Evolutionary conservation across 1,140 invertebrate species (phyloP).

Genomic region (Alviniconcha marisindica): DNA sequence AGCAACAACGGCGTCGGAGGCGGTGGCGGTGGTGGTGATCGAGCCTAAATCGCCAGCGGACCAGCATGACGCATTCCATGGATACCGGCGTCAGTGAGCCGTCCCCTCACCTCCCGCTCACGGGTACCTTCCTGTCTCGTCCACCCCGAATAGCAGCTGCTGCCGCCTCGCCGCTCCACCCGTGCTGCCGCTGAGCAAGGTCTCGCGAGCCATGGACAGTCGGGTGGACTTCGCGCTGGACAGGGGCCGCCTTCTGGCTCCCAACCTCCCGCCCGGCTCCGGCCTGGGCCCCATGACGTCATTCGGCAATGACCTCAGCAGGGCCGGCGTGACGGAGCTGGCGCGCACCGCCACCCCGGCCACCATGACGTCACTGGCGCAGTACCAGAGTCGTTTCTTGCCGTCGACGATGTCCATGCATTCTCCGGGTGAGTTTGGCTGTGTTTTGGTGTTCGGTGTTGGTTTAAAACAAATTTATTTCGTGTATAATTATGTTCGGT

Average conservation of each 20-base stretch:
- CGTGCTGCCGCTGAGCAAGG: not conserved
- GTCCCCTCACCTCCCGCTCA: not conserved
- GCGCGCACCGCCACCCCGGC: slow-evolving; percentile 3
- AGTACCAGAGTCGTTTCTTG: slow-evolving; percentile 25
- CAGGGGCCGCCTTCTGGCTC: not conserved
- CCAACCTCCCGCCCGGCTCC: not conserved
- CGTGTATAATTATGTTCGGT: no score
- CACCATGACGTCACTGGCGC: slow-evolving; percentile 25
- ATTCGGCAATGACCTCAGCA: slow-evolving; percentile 17
- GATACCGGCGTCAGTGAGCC: not conserved
- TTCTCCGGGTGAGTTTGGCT: slow-evolving; percentile 23
- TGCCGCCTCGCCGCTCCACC: not conserved
- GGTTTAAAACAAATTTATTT: no score
- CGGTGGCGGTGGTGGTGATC: no score
- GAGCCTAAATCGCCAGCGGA: not conserved
- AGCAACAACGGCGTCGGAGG: no score
- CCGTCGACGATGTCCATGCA: slow-evolving; percentile 32
- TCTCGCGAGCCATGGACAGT: not conserved
- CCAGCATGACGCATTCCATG: not conserved
- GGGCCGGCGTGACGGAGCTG: not conserved
- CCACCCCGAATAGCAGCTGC: not conserved
- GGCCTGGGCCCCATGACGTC: slow-evolving; percentile 22
- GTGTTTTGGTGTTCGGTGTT: no score
- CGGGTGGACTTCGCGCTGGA: slow-evolving; percentile 28
- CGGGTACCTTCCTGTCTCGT: not conserved